phyloP scores from a whole-genome alignment of 2,888 invertebrate genomes.

The Sminthurinus aureus region DNA sequence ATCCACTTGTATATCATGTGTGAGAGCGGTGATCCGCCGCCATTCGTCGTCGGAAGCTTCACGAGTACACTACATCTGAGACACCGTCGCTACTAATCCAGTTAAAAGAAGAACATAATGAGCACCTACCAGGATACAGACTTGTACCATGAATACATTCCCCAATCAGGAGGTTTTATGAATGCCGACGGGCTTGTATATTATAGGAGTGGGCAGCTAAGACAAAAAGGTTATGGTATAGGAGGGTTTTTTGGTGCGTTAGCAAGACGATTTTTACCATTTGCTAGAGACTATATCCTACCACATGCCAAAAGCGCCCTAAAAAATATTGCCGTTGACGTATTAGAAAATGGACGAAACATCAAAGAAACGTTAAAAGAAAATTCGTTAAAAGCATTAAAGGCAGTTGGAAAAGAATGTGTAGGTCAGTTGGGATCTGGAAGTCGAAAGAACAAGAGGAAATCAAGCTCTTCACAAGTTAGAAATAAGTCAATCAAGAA shows the following conservation, averaged over 20 bases:
- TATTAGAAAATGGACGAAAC: not conserved
- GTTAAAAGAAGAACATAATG: slow-evolving; percentile 1
- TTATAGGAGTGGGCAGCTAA: not conserved
- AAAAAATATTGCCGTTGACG: slow-evolving; percentile 17
- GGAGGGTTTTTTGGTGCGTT: not conserved
- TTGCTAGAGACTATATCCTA: not conserved
- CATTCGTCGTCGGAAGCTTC: slow-evolving; percentile 2
- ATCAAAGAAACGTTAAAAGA: slow-evolving; percentile 22
- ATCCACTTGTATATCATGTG: slow-evolving; percentile 16
- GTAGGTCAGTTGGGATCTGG: slow-evolving; percentile 36
- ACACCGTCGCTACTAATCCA: too few species aligned
- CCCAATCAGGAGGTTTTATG: too few species aligned
- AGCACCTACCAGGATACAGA: not conserved
- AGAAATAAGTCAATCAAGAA: not conserved
- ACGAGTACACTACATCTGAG: slow-evolving; percentile 14
- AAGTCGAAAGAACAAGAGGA: not conserved
- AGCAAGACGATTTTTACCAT: not conserved
- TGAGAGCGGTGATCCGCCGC: not conserved
- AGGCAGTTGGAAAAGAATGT: slow-evolving; percentile 27
- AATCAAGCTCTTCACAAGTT: not conserved
- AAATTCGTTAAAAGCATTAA: slow-evolving; percentile 23
- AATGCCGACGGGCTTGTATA: not conserved
- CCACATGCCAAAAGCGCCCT: slow-evolving; percentile 23
- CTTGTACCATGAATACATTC: not conserved
- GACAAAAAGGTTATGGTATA: slow-evolving; percentile 12